These are phyloP conservation scores for Myanophis thanlyinensis DNA, from an alignment of 2,113 vertebrate species.

Conservation along the genomic window DNA sequence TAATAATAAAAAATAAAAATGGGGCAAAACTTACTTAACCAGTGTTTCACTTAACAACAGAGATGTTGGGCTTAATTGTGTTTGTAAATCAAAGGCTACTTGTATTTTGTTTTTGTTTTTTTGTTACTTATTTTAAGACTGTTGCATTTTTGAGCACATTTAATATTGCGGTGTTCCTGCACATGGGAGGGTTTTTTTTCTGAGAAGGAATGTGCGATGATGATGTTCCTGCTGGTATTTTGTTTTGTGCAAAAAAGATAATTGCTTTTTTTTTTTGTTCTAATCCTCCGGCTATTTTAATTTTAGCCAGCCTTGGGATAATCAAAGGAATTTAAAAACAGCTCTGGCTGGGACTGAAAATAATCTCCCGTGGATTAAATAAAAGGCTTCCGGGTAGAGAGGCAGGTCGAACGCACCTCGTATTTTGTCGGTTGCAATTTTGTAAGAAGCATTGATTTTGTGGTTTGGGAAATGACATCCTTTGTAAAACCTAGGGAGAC, in stretches of 20 bases:
- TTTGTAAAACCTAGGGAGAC: not conserved
- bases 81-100: not conserved
- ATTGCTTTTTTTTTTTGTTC: not conserved
- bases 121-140: not conserved
- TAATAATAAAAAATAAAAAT: too few species aligned
- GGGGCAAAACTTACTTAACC: too few species aligned
- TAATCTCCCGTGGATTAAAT: not conserved
- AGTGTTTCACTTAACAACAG: too few species aligned
- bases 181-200: not conserved
- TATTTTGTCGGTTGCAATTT: not conserved
- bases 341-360: not conserved
- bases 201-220: not conserved
- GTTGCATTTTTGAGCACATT: not conserved
- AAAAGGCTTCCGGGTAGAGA: not conserved
- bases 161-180: not conserved
- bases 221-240: not conserved
- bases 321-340: constrained; percentile 8
- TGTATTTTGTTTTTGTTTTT: not conserved
- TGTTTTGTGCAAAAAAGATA: not conserved
- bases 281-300: not conserved
- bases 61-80: not conserved
- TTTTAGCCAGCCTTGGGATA: not conserved
- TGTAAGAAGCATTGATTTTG: not conserved
- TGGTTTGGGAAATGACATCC: not conserved
- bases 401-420: not conserved